Evolutionary conservation across 1,140 invertebrate genomes (phyloP), one percentile per base, ranked within the genome.

Genomic region (Apis cerana): DNA sequence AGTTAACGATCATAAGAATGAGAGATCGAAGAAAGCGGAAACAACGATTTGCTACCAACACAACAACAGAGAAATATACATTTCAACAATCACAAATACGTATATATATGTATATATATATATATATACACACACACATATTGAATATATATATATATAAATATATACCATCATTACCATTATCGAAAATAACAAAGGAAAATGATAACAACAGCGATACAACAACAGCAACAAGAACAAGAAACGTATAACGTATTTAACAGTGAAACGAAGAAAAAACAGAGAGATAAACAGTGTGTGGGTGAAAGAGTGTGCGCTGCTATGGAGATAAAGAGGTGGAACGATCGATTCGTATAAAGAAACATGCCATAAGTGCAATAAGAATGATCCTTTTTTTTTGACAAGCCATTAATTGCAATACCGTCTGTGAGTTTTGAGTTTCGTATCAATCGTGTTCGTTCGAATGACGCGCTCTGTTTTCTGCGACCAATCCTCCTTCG

Each of bases 181-280:
- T 5, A 78, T 74, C 67, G 52, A 64, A 61, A 43, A 7, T 43
- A 43, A 58, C 15, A 75, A 75, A 64, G 65, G 67, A 48, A 65
- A 69, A 15, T 17, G 5, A 56, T 1, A 13, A 27, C 10, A 48
- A 82, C 75, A 82, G 56, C 58, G 59, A 68, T 62, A 71, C 56
- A 67, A 84, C 78, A 76, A 80, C 59, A 70, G 74, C 78, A 87
- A 77, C 56, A 84, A 88, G 23, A 87, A 78, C 62, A 64, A 48
- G 33, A 68, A n/a, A 43, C n/a, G 21, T 17, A 5, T 68, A 80
- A 43, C 33, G 33, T 43, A 43, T 43, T 43, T 43, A 43, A 43
- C 33, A 43, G n/a, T 64, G 56, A 64, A 54, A 11, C 11, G 9
- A 21, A 4, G 23, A 9, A 50, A 43, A 19, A 59, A 43, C 27